Conservation (phyloP, 2,113 vertebrate species). For the Cottus gobio region DNA sequence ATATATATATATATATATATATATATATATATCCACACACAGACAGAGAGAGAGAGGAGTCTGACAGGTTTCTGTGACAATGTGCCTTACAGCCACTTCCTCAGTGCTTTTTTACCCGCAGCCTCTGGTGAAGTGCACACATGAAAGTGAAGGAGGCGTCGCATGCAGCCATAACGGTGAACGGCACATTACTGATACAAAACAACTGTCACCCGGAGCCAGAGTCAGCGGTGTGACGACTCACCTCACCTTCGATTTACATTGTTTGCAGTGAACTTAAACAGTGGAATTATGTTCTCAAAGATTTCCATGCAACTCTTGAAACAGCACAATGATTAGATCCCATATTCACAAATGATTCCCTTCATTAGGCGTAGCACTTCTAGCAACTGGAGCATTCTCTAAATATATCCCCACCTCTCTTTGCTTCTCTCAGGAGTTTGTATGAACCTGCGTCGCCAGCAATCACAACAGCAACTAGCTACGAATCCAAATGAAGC, state of each 20-base stretch:
- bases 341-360: conserved; percentile 66
- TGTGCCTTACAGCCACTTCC: conserved; percentile 66
- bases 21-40: conserved; percentile 11
- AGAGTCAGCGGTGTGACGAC: conserved; percentile 51
- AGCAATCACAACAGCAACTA: conserved; percentile 66
- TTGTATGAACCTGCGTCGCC: conserved; percentile 63
- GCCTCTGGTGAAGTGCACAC: conserved; percentile 73
- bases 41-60: conserved; percentile 51
- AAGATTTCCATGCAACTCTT: conserved; percentile 14
- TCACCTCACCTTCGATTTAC: conserved; percentile 39
- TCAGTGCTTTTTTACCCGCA: conserved; percentile 47
- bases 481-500: conserved; percentile 76
- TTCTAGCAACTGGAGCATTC: conserved; percentile 24
- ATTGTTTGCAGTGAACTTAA: conserved; percentile 46
- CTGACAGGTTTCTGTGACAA: conserved; percentile 74
- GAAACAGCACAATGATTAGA: conserved; percentile 62
- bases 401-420: conserved; percentile 43
- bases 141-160: conserved; percentile 67
- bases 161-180: conserved; percentile 49
- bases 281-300: conserved; percentile 5
- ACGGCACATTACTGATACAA: conserved; percentile 65
- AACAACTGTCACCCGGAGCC: conserved; percentile 73
- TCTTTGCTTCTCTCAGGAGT: conserved; percentile 41
- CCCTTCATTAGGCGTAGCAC: conserved; percentile 58
- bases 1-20: conserved; percentile 10